Percentiles rank a stretch among this genome's conserved stretches.
These are phyloP conservation scores for Cactoblastis cactorum DNA, from an alignment of 2,888 invertebrate species.

Conservation along the genomic window DNA sequence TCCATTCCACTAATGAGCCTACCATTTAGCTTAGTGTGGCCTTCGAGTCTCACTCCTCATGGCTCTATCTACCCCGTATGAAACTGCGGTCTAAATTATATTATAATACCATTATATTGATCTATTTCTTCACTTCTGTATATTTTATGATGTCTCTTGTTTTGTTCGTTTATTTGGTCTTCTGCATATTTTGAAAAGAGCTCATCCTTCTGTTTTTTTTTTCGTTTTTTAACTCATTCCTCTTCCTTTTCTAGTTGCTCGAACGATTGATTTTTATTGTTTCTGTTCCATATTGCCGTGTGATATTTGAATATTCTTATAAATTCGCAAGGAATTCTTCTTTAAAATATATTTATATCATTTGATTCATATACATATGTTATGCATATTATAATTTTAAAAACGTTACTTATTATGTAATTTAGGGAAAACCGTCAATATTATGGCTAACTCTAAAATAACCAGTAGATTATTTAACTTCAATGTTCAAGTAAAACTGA, in stretches of 20 bases:
- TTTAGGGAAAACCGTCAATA: no score
- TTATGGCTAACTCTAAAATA: no score
- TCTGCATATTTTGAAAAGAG: not conserved
- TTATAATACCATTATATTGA: no score
- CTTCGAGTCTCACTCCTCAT: no score
- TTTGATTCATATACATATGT: not conserved
- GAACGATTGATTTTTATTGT: not conserved
- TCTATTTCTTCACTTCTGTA: not conserved
- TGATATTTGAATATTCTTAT: not conserved
- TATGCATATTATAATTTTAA: no score
- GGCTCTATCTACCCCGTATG: no score
- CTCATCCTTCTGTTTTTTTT: not conserved
- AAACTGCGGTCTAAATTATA: not conserved
- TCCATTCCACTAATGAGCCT: not conserved
- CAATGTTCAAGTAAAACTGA: no score
- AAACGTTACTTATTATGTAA: no score
- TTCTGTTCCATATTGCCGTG: not conserved
- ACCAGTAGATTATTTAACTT: no score
- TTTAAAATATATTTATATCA: not conserved
- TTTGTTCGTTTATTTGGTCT: not conserved
- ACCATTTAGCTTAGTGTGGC: no score
- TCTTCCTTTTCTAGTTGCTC: not conserved
- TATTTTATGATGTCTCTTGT: not conserved
- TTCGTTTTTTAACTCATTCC: not conserved
- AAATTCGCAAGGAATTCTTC: not conserved